Percentiles rank a stretch among this genome's conserved stretches.
Conservation (phyloP, 2,888 invertebrate genomes). For the Orchesellides sinensis region DNA sequence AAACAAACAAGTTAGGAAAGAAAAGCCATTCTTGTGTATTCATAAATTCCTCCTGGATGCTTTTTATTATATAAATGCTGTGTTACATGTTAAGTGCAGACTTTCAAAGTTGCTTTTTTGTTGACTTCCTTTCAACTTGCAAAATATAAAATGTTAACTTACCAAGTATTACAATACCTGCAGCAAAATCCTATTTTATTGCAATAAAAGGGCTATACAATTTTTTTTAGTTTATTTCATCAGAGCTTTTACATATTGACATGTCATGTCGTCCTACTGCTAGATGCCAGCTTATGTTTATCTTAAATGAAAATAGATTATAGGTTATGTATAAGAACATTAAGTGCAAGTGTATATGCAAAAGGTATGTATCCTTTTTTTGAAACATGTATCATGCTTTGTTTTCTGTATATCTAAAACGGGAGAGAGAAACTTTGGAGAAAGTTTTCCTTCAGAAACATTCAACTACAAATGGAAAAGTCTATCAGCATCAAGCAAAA, state of each 20-base stretch:
- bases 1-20: background rate
- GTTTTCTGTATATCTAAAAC: no score
- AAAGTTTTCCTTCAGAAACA: no score
- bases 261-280: background rate
- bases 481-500: constrained; percentile 52
- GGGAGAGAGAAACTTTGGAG: no score
- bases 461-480: constrained; percentile 21
- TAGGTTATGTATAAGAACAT: no score
- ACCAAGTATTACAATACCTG: background rate
- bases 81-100: background rate
- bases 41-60: no score
- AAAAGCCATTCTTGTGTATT: no score
- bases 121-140: background rate
- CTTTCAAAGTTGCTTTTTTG: background rate
- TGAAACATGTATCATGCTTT: no score
- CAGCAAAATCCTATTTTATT: background rate
- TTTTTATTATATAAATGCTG: no score
- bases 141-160: background rate
- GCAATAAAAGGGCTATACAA: background rate
- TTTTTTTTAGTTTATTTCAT: background rate
- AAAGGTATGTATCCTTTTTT: no score
- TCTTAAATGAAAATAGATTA: no score
- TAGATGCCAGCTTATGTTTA: no score
- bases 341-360: no score
- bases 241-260: background rate